Base-by-base conservation (phyloP, 1,140 invertebrate species). In the Megalopta genalis region DNA sequence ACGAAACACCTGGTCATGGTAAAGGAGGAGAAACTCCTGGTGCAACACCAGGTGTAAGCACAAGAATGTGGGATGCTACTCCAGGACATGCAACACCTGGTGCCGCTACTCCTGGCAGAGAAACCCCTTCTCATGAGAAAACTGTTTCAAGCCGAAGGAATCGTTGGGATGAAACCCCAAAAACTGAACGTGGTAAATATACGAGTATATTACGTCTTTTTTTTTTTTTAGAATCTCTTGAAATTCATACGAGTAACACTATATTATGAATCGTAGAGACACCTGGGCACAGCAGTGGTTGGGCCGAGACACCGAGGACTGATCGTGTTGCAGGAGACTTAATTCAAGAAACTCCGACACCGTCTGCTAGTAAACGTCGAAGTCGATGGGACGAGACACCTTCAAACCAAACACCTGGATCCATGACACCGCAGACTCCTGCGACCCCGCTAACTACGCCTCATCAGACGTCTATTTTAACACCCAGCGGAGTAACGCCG, bases 131-230 rank as follows among this genome's bases (percentile, higher is more conserved):
- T 0, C 96, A 97, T 86, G 96, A 97, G 85, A 96, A 96, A 91
- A 94, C 96, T n/a, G 89, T 95, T 16, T 95, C 95, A 27, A 95
- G 95, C 23, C 93, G 98, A 23, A 94, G 98, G 75, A 99, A 99
- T 93, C 95, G 99, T 77, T 99, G 99, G 99, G 99, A 99, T 94
- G 99, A 99, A 93, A 99, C 99, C 4, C 99, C 99, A 0, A 99
- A 98, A 94, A 99, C 98, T 21, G 98, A 99, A 91, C 95, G 98
- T 90, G 96, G 96, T 95, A 93, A 87, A 75, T 81, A n/a, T n/a
- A n/a, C n/a, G n/a, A n/a, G n/a, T n/a, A n/a, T n/a, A n/a, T 64
- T 71, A 49, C 10, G 76, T 66, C 72, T 65, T n/a, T 62, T 7
- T 63, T 73, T 8, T 4, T 4, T 32, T 32, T 32, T 32, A 32